Base-by-base conservation (phyloP, 2,888 invertebrate species). In the Hypena proboscidalis region DNA sequence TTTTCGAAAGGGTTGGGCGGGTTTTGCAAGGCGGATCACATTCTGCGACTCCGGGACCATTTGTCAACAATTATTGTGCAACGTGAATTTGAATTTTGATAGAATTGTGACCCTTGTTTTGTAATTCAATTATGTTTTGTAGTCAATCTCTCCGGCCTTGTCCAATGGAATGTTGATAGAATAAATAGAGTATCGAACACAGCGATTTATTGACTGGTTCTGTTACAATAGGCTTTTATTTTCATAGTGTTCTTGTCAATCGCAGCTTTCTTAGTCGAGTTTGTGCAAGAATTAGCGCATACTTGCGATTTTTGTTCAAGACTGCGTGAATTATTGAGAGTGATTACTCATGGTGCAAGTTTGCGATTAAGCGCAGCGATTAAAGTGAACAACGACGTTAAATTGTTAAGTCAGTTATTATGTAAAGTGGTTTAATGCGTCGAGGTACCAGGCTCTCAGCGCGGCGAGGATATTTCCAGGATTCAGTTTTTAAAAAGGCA, bases 41-140 rank as follows among this genome's bases (percentile, higher is more conserved):
- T 86, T 85, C 84, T 82, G 63, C 52, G 58, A 48, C 57, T 64
- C n/a, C 58, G 40, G 55, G 60, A 61, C 60, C 73, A 76, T 85
- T 86, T 85, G 84, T 81, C 82, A 84, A 83, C 81, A 83, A 82
- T 78, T 74, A 75, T 77, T 80, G 78, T 74, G 81, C 71, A 83
- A 83, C 30, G 23, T 50, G 46, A 41, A 66, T 64, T 66, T 66
- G 58, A 60, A 65, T 59, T 61, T 56, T 64, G 55, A 53, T 58
- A 58, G 52, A 58, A 69, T 65, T 66, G 58, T 61, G 61, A 68
- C 41, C 58, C 63, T 51, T 48, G 63, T 65, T 70, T 70, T 66
- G 70, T 63, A 69, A 70, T 64, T 61, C 52, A 59, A 60, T 62
- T 61, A 55, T 23, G 56, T 61, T 65, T 61, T 40, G 35, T 58